Evolutionary conservation across 2,888 invertebrate species (phyloP).

Genomic region (Temnothorax rugatulus): DNA sequence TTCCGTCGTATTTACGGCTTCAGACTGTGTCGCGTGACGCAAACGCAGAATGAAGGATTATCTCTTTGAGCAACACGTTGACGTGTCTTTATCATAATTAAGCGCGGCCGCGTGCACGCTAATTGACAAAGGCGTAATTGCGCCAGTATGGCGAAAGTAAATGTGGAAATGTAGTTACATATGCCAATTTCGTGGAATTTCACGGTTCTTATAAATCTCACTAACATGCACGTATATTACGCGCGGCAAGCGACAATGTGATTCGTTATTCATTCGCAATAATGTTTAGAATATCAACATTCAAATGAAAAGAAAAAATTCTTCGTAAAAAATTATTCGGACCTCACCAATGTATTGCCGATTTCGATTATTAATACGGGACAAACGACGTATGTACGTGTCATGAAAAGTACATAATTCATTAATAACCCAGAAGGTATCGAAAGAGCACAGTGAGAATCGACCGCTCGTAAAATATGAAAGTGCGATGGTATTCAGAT

Average conservation of each 20-base stretch:
- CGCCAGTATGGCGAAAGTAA: slow-evolving; percentile 66
- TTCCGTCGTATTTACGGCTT: slow-evolving; percentile 21
- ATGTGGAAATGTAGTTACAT: slow-evolving; percentile 62
- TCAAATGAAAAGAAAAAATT: not conserved
- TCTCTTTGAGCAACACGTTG: slow-evolving; percentile 73
- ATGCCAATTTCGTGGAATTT: slow-evolving; percentile 53
- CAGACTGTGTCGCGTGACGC: slow-evolving; percentile 55
- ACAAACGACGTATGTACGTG: not conserved
- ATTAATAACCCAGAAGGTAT: slow-evolving; percentile 49
- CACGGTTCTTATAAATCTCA: not conserved
- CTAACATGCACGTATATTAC: not conserved
- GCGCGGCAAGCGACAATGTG: not conserved
- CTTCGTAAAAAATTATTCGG: not conserved
- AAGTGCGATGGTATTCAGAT: slow-evolving; percentile 16
- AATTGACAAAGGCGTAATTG: slow-evolving; percentile 75
- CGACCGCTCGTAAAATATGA: slow-evolving; percentile 50
- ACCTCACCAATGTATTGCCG: not conserved
- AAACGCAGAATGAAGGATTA: slow-evolving; percentile 71
- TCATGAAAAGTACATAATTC: slow-evolving; percentile 48
- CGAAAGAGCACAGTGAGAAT: slow-evolving; percentile 44
- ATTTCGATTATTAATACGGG: slow-evolving; percentile 35
- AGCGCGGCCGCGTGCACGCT: slow-evolving; percentile 73
- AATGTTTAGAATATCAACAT: not conserved
- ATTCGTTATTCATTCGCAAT: not conserved
- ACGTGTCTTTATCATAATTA: slow-evolving; percentile 79